These are phyloP conservation scores for Autographa pulchrina DNA, from an alignment of 2,888 invertebrate species.

Conservation along the genomic window DNA sequence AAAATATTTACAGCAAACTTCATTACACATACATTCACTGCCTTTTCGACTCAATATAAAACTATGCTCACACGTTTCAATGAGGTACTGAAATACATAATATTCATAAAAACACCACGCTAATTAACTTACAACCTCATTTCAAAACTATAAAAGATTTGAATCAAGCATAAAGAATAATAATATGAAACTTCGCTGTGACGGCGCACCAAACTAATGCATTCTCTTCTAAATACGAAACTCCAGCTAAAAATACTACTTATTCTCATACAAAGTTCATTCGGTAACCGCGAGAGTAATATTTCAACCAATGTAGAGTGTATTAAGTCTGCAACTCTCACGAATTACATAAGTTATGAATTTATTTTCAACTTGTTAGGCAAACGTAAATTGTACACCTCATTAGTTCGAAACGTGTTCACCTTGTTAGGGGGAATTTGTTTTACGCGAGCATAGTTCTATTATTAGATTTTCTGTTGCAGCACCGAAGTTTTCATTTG, in stretches of 20 bases:
- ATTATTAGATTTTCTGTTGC: not conserved
- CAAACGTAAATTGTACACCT: constrained; percentile 52
- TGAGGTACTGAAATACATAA: not conserved
- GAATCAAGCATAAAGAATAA: constrained; percentile 1
- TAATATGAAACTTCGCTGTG: not conserved
- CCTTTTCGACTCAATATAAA: not conserved
- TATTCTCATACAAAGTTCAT: constrained; percentile 1
- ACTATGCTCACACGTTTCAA: not conserved
- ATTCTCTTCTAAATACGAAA: constrained; percentile 2
- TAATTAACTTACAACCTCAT: constrained; percentile 4
- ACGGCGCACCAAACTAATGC: constrained; percentile 1
- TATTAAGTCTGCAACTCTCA: constrained; percentile 21
- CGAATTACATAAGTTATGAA: constrained; percentile 43
- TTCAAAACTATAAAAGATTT: not conserved
- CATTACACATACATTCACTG: too few relatives aligned
- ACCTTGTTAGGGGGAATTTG: constrained; percentile 28
- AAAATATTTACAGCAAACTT: too few relatives aligned
- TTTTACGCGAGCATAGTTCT: constrained; percentile 18
- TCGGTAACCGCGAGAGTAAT: constrained; percentile 12
- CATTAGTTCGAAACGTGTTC: constrained; percentile 44
- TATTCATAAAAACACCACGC: not conserved
- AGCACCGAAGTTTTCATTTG: not conserved
- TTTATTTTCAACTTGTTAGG: constrained; percentile 56
- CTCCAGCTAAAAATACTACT: not conserved
- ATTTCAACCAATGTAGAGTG: constrained; percentile 29